A percentile compares a stretch with the other conserved stretches of the same genome.
phyloP scores from a whole-genome alignment of 2,113 vertebrate species.

The Trochalopteron elliotii region DNA sequence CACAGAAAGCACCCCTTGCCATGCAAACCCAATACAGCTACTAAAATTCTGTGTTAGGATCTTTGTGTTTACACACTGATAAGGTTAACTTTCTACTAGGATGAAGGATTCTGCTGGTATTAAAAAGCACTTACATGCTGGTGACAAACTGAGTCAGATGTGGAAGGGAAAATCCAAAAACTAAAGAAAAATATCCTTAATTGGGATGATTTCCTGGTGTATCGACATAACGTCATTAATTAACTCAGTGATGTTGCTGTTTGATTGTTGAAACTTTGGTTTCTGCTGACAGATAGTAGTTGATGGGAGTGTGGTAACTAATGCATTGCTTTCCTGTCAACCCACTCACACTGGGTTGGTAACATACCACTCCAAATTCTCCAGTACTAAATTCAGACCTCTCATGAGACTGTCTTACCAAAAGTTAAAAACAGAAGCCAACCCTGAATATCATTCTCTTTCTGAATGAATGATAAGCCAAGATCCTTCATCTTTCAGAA shows the following conservation, averaged over 20 bases:
- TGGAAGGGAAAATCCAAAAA: neutral
- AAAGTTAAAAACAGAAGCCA: neutral
- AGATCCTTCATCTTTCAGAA: neutral
- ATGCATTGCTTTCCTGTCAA: neutral
- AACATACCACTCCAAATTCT: neutral
- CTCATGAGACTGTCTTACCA: neutral
- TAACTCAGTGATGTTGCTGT: neutral
- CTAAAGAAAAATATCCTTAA: neutral
- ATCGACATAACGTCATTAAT: neutral
- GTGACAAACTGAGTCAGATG: neutral
- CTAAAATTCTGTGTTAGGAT: neutral
- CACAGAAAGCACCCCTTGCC: neutral
- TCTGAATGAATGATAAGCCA: neutral
- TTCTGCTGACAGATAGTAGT: neutral
- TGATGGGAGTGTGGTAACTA: neutral
- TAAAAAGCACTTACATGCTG: neutral
- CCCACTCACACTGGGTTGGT: fast-evolving
- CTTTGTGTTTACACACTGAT: neutral
- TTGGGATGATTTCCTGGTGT: neutral
- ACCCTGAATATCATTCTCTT: neutral
- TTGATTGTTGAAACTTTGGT: neutral
- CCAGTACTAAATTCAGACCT: neutral
- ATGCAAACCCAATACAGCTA: neutral
- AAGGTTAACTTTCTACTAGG: neutral
- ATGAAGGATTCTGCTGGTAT: neutral